phyloP scores from a whole-genome alignment of 2,888 invertebrate species.

The Brachylomia viminalis region DNA sequence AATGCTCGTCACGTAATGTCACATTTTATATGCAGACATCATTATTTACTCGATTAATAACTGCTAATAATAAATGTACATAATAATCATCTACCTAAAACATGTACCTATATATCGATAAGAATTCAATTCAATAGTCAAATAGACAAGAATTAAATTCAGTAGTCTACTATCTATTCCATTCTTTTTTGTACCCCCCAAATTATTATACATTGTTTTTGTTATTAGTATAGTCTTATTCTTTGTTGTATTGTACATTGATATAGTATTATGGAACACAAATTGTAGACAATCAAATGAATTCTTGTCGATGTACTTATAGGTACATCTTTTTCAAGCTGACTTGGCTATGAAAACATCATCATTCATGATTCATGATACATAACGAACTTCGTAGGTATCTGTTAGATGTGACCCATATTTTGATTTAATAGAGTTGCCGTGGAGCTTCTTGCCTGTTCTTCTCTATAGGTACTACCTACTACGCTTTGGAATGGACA shows the following conservation, averaged over 20 bases:
- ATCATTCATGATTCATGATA: neutral
- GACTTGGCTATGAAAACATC: neutral
- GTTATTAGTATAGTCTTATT: too few relatives aligned
- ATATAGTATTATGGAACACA: too few relatives aligned
- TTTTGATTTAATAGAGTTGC: neutral
- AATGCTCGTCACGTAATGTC: constrained; percentile 30
- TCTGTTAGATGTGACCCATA: too few relatives aligned
- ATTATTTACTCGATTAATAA: constrained; percentile 15
- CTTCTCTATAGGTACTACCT: neutral
- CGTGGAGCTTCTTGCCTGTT: neutral
- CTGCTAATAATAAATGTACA: neutral
- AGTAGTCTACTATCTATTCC: too few relatives aligned
- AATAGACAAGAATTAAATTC: too few relatives aligned
- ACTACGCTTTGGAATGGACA: neutral
- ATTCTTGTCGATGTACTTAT: neutral
- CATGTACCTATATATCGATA: too few relatives aligned
- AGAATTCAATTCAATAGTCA: too few relatives aligned
- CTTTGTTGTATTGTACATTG: too few relatives aligned
- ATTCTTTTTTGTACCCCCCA: too few relatives aligned
- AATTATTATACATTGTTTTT: too few relatives aligned
- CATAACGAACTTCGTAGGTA: neutral
- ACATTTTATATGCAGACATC: neutral
- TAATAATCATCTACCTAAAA: too few relatives aligned
- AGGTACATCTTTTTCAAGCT: neutral
- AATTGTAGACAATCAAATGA: too few relatives aligned